Percentiles rank a stretch among this genome's conserved stretches.
phyloP scores from a whole-genome alignment of 2,113 vertebrate species.

The Eulemur rufifrons region DNA sequence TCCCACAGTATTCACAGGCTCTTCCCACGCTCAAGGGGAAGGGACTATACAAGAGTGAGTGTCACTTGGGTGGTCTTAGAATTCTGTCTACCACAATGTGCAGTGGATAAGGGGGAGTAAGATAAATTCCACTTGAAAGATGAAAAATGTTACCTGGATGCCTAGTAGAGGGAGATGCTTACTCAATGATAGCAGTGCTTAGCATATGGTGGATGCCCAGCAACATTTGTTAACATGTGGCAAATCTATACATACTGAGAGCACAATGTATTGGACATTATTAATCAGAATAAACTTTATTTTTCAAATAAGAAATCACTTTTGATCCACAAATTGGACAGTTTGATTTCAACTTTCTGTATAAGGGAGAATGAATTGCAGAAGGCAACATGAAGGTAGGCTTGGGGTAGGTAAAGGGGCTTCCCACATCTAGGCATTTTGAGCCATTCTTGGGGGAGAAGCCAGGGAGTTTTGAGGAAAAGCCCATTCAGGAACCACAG shows the following conservation, averaged over 20 bases:
- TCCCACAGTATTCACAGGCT: not conserved
- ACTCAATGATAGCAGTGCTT: not conserved
- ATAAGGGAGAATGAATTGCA: not conserved
- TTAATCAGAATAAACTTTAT: not conserved
- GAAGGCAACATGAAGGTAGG: not conserved
- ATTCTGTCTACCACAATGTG: not conserved
- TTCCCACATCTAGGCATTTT: not conserved
- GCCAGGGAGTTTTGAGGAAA: not conserved
- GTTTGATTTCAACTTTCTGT: slow-evolving; percentile 3
- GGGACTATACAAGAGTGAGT: not conserved
- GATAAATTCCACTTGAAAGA: not conserved
- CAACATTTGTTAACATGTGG: not conserved
- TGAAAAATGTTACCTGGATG: not conserved
- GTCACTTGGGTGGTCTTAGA: not conserved
- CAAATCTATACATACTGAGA: not conserved
- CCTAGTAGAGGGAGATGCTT: not conserved
- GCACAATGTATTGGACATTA: not conserved
- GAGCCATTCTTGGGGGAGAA: not conserved
- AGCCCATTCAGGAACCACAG: not conserved
- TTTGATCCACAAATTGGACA: not conserved
- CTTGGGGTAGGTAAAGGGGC: not conserved
- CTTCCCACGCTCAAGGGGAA: not conserved
- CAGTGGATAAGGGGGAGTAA: not conserved
- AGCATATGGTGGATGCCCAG: not conserved
- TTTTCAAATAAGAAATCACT: not conserved